Evolutionary conservation across 2,113 vertebrate genomes (phyloP), one percentile per base, ranked within the genome.

Genomic region (Zeus faber): DNA sequence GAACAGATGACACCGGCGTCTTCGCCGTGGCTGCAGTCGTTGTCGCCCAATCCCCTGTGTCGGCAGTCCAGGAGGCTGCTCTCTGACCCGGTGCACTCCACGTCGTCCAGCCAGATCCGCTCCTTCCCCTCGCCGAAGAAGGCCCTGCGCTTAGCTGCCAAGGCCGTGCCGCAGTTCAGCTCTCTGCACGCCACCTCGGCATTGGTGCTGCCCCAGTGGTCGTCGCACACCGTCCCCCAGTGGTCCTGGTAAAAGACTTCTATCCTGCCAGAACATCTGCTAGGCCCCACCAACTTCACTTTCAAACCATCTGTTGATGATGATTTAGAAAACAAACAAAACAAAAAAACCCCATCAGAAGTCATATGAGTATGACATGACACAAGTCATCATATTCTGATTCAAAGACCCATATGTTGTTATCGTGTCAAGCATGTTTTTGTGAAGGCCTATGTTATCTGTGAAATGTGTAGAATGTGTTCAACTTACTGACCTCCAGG

Each of bases 191-290:
- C 51, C 58, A 85, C 80, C 0, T 70, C 65, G 37, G 80, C 78
- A 2, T 62, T 85, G n/a, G 13, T 0, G 1, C 72, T 0, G 62
- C 8, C 70, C 83, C 83, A 83, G n/a, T 53, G 21, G 29, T 85
- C 83, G 9, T 85, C 80, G n/a, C 83, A 85, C 22, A 85, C 67
- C 0, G 80, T 80, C 20, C 83, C 83, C 83, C 83, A 85, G 0
- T 0, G 50, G 27, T 67, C 44, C 0, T 2, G 1, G 21, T 85
- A 17, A 48, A 20, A 62, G 49, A 85, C 0, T 60, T 85, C 83
- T 58, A 85, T 60, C 68, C 83, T 74, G 3, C 83, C 83, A 13
- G 78, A 43, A 54, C 83, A 85, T 14, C 76, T 70, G 0, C 70
- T 62, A 4, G 72, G 60, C 24, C 83, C 83, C 0, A 67, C 65